Evolutionary conservation across 1,140 invertebrate genomes (phyloP).

Genomic region (Coptotermes formosanus): DNA sequence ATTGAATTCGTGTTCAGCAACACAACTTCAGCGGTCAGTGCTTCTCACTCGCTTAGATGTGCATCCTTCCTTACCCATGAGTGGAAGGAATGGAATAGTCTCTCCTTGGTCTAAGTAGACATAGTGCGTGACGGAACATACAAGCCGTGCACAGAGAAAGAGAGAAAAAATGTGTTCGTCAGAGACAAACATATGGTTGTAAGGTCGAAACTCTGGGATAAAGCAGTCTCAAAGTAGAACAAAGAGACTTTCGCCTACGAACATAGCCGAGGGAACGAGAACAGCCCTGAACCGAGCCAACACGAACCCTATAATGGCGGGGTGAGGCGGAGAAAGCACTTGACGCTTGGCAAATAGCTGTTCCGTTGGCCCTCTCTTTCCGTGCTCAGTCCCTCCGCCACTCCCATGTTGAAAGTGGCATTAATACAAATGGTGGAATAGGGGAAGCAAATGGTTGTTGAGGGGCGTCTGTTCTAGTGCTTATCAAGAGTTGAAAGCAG

Average conservation of each 20-base stretch:
- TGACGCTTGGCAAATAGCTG: conserved; percentile 13
- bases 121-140: conserved; percentile 14
- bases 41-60: conserved; percentile 10
- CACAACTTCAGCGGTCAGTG: conserved; percentile 13
- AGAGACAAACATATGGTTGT: no score
- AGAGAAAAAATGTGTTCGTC: not conserved
- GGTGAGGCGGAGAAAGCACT: not conserved
- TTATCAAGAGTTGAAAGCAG: conserved; percentile 3
- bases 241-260: not conserved
- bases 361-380: conserved; percentile 2
- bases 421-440: conserved; percentile 11
- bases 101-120: not conserved
- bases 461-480: not conserved
- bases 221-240: not conserved
- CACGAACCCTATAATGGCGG: not conserved
- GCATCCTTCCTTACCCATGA: conserved; percentile 17
- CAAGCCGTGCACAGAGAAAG: not conserved
- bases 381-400: not conserved
- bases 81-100: not conserved
- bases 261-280: not conserved
- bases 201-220: not conserved
- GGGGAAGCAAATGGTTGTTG: conserved; percentile 3
- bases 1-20: conserved; percentile 12
- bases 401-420: not conserved
- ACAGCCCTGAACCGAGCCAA: not conserved